Percentiles rank a stretch among this genome's conserved stretches.
Conservation (phyloP, 2,113 vertebrate genomes). For the Mormyrus iriodes region DNA sequence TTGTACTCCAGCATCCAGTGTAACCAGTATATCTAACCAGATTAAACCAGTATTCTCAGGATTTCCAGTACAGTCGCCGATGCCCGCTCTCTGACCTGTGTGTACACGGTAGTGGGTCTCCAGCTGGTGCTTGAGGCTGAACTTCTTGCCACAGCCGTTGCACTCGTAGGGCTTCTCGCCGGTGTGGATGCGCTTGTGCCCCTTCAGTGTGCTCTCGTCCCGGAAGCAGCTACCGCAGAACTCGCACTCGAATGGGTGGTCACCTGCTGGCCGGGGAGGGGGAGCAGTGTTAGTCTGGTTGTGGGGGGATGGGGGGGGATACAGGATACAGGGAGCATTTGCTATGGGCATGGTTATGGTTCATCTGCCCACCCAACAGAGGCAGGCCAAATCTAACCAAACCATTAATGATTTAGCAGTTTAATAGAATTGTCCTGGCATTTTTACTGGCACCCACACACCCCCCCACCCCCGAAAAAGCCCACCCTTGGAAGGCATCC, state of each 20-base stretch:
- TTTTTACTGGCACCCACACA: background rate
- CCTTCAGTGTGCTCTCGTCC: constrained; percentile 95
- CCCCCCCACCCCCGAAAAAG: background rate
- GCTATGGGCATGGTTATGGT: background rate
- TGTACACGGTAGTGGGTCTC: constrained; percentile 98
- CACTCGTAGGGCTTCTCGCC: constrained; percentile 91
- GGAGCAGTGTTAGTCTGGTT: background rate
- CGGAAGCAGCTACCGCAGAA: constrained; percentile 98
- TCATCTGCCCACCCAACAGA: background rate
- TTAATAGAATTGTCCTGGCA: background rate
- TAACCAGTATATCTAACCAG: background rate
- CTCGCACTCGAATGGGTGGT: constrained; percentile 93
- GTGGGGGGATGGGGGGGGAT: background rate
- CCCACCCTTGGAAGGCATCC: background rate
- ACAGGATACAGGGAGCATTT: too few relatives aligned
- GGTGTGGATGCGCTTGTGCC: constrained; percentile 94
- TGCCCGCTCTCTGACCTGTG: constrained; percentile 66
- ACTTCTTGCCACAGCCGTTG: constrained; percentile 97
- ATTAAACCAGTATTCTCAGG: background rate
- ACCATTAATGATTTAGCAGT: background rate
- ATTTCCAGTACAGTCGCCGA: background rate
- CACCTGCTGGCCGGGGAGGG: constrained; percentile 57
- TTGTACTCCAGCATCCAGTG: background rate
- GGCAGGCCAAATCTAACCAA: background rate
- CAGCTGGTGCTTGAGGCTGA: constrained; percentile 98